Base-by-base conservation (phyloP, 2,888 invertebrate genomes). In the Machimus rusticus region DNA sequence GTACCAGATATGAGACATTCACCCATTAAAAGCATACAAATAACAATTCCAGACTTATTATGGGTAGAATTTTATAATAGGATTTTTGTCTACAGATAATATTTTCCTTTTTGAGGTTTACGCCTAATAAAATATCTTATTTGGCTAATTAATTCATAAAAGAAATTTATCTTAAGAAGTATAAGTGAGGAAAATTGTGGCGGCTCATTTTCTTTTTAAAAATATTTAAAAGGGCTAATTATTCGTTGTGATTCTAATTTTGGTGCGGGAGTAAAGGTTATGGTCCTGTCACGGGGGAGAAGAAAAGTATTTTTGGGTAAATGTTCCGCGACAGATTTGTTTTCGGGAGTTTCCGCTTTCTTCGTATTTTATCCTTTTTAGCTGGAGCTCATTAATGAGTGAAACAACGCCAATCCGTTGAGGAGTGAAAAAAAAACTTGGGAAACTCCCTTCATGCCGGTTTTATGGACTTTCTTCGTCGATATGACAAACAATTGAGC, bases 401-500 rank as follows among this genome's bases (percentile, higher is more conserved):
- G 28, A 28, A 66, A 66, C 66, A 66, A 66, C 19, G 9, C 12
- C 19, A 66, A 66, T 66, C 66, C 66, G 66, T 28, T 66, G 1
- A n/a, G 19, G 23, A 66, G 23, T 28, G 8, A 12, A 23, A 66
- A 4, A 6, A 23, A 6, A 57, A 28, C 12, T 66, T 4, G 28
- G 12, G 12, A 1, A 66, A 19, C 3, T 23, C 23, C 66, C 66
- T 66, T 8, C 28, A 66, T 28, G 6, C 28, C 66, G 23, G 23
- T 28, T 66, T 66, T 66, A 66, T 66, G 66, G 28, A 66, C 28
- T 66, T 66, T 66, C 66, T 66, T 66, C 66, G 66, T 82, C 37
- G 37, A 82, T 82, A 82, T 82, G 82, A 66, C 82, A 82, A 82
- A 82, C 57, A 82, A 82, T 66, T 66, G 82, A 82, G 82, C 82